phyloP scores from a whole-genome alignment of 2,113 vertebrate genomes.

The Thalassarche chlororhynchos region DNA sequence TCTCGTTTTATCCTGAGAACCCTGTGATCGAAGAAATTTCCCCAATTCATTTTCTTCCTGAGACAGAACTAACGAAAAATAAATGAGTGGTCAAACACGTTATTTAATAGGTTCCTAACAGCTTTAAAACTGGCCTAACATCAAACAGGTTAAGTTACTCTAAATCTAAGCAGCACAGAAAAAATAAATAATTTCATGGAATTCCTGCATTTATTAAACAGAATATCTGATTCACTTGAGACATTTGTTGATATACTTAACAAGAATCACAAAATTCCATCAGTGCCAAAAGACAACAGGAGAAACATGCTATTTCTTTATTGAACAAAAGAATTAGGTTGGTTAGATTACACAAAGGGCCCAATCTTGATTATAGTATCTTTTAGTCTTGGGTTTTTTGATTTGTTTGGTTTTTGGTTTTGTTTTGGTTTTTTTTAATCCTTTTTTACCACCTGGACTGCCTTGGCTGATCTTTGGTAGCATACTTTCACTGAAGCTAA shows the following conservation, averaged over 20 bases:
- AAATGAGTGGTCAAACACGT: constrained; percentile 13
- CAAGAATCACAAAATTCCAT: constrained; percentile 55
- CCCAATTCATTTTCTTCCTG: constrained; percentile 98
- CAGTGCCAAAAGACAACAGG: not conserved
- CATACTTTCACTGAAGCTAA: not conserved
- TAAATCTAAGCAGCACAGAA: not conserved
- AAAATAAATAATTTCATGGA: not conserved
- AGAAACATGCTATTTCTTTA: constrained; percentile 7
- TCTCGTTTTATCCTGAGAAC: constrained; percentile 93
- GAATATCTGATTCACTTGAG: constrained; percentile 22
- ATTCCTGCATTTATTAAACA: constrained; percentile 6
- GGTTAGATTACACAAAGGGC: not conserved
- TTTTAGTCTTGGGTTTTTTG: not conserved
- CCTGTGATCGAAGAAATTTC: constrained; percentile 93
- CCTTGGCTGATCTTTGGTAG: not conserved
- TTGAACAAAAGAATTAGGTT: not conserved
- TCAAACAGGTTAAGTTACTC: not conserved
- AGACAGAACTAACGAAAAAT: constrained; percentile 85
- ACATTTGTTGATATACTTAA: constrained; percentile 30
- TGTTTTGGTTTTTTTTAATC: not conserved
- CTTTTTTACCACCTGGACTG: not conserved
- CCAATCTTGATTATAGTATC: not conserved
- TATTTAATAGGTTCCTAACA: not conserved
- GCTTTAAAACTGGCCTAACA: not conserved
- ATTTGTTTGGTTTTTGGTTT: not conserved